phyloP scores from a whole-genome alignment of 1,140 invertebrate species.

The Cyphomyrmex costatus region DNA sequence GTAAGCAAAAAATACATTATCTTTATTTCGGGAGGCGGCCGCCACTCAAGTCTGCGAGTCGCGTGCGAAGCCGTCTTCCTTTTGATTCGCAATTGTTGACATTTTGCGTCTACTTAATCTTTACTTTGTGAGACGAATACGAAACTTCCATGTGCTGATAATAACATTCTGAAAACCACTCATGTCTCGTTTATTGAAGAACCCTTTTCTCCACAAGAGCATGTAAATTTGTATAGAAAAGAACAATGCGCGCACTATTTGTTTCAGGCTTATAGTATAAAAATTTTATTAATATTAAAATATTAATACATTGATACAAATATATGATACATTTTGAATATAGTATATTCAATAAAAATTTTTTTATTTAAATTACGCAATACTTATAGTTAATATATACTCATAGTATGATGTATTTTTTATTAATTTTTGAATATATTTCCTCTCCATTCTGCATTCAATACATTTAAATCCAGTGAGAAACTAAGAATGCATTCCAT shows the following conservation, averaged over 20 bases:
- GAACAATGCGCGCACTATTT: not conserved
- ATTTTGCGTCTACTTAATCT: slow-evolving; percentile 75
- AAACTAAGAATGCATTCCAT: no score
- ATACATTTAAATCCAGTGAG: no score
- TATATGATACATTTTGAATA: not conserved
- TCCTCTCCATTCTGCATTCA: no score
- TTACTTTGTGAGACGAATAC: slow-evolving; percentile 81
- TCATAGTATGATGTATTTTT: no score
- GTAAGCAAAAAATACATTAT: slow-evolving; percentile 51
- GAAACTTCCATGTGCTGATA: slow-evolving; percentile 86
- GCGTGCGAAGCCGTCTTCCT: slow-evolving; percentile 46
- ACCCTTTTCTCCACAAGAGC: not conserved
- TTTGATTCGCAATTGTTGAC: slow-evolving; percentile 79
- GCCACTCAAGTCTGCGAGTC: slow-evolving; percentile 3
- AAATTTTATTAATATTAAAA: not conserved
- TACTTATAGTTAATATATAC: no score
- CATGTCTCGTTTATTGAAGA: not conserved
- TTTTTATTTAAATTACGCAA: not conserved
- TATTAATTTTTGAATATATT: no score
- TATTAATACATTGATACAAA: not conserved
- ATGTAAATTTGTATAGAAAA: not conserved
- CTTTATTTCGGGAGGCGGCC: slow-evolving; percentile 42
- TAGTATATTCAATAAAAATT: not conserved
- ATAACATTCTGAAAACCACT: slow-evolving; percentile 83
- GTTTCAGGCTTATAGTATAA: slow-evolving; percentile 8